Percentiles rank a stretch among this genome's conserved stretches.
Conservation (phyloP, 2,888 invertebrate species). For the Selenia dentaria region DNA sequence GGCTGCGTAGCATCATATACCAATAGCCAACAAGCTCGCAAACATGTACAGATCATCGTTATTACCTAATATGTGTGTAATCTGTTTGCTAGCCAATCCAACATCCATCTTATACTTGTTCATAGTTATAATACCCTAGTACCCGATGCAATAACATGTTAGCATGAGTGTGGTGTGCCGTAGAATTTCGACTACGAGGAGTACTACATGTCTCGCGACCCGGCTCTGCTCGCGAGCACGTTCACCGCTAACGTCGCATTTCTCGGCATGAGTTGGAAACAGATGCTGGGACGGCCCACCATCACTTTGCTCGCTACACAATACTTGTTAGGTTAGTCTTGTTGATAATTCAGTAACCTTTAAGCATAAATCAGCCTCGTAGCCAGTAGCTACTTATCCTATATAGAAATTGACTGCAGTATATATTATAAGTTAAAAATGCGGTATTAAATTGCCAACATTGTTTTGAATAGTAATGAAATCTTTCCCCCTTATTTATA, state of each 20-base stretch:
- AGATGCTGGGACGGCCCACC: conserved; percentile 98
- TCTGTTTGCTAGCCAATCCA: background rate
- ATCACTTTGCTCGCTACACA: conserved; percentile 95
- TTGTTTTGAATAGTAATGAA: too few species aligned
- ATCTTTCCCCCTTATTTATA: too few species aligned
- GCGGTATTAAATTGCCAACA: too few species aligned
- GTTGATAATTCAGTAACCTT: conserved; percentile 3
- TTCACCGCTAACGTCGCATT: conserved; percentile 97
- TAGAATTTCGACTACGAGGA: conserved; percentile 96
- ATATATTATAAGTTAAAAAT: too few species aligned
- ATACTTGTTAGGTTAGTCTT: conserved; percentile 91
- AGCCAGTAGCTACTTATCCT: too few species aligned
- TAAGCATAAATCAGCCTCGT: conserved; percentile 1
- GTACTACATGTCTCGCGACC: conserved; percentile 98
- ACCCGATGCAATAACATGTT: conserved; percentile 35
- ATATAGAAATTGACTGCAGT: too few species aligned
- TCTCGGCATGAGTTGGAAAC: conserved; percentile 98
- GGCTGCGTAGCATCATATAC: too few species aligned
- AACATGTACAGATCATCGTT: too few species aligned
- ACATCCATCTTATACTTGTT: background rate
- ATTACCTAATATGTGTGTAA: too few species aligned
- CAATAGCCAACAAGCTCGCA: too few species aligned
- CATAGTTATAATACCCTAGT: conserved; percentile 3
- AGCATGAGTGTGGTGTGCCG: conserved; percentile 67
- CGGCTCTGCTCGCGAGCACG: conserved; percentile 96